phyloP scores from a whole-genome alignment of 1,140 invertebrate genomes.

The Aporrectodea caliginosa region DNA sequence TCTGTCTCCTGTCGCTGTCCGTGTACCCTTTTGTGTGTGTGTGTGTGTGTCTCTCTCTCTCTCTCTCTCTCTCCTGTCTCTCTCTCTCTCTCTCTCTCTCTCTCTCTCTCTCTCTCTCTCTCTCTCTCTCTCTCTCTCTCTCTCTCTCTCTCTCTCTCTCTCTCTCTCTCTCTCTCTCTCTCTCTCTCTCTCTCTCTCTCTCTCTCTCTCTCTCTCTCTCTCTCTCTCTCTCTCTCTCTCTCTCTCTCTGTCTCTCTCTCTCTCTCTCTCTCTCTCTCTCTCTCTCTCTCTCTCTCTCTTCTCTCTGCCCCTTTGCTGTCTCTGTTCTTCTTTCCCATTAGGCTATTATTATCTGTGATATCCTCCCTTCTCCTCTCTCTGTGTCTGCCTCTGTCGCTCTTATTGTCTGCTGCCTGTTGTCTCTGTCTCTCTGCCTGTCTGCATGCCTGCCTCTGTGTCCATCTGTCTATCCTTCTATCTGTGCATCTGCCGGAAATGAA shows the following conservation, averaged over 20 bases:
- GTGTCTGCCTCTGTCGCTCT: not conserved
- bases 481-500: not conserved
- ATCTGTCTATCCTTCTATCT: conserved; percentile 1
- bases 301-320: not conserved
- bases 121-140: conserved; percentile 17
- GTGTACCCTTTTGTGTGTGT: no score
- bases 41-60: no score
- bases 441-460: not conserved
- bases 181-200: not conserved
- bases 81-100: conserved; percentile 27
- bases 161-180: conserved; percentile 15
- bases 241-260: conserved; percentile 9
- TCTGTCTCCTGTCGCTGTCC: not conserved
- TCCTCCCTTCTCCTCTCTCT: not conserved
- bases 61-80: no score
- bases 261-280: not conserved
- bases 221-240: conserved; percentile 13
- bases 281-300: conserved; percentile 17
- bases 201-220: conserved; percentile 30
- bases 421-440: conserved; percentile 14
- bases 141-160: conserved; percentile 8
- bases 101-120: conserved; percentile 24
- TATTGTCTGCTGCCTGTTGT: not conserved
- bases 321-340: not conserved
- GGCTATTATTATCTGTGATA: no score